Base-by-base conservation (phyloP, 1,140 invertebrate species). In the Drosophila persimilis region DNA sequence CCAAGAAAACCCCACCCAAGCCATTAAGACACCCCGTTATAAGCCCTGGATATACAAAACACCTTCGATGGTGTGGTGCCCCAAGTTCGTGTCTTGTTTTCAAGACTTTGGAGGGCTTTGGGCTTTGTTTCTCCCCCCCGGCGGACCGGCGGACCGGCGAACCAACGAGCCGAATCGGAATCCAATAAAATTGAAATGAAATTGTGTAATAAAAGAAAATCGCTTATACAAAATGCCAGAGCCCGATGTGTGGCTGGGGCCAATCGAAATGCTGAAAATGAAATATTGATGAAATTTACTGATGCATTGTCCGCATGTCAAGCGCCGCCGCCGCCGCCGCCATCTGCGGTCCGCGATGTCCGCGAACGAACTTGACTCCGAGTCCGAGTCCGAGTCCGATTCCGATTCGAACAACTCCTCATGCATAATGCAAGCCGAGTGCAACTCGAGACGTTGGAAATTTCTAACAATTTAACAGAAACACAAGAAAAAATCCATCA, bases 161-260 rank as follows among this genome's bases (percentile, higher is more conserved):
- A 39, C 52, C 66, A 69, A 56, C 35, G 35, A 39, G 13, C 64
- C 66, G 73, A 56, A 67, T 71, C 71, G 66, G 52, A 70, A 74
- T 74, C 57, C 70, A 79, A 78, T 53, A 57, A 66, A 64, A 60
- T 54, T 62, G 73, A 77, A 70, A 80, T 70, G 47, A 59, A 80
- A 77, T 80, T 80, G 77, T 76, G 77, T 76, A 77, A 77, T 77
- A 70, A 76, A 80, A 80, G 79, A 73, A 83, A 83, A 70, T 72
- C 78, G 76, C 61, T 78, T 78, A 78, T 44, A 53, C 17, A 17
- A 17, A 73, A 72, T 64, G 29, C 55, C n/a, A 26, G 22, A 47
- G 35, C 35, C 35, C 45, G 46, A 57, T 50, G 64, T 59, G 63
- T 53, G 29, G 9, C 29, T 22, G 31, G 22, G 26, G 41, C 24